Evolutionary conservation across 1,140 invertebrate species (phyloP).

Genomic region (Solenopsis invicta): DNA sequence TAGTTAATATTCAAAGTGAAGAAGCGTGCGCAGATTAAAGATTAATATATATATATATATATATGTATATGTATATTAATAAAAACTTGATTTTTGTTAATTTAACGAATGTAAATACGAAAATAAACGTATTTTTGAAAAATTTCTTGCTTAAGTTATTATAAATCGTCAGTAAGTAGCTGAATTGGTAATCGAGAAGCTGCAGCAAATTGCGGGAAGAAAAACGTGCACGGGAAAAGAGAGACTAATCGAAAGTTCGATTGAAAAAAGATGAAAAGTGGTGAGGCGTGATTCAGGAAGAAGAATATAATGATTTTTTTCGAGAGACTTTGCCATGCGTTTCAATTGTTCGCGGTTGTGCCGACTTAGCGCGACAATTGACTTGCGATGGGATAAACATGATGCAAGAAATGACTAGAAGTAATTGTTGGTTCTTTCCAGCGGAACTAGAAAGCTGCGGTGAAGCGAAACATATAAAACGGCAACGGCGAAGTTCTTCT

Average conservation of each 20-base stretch:
- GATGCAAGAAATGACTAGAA: constrained; percentile 60
- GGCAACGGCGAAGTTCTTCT: constrained; percentile 22
- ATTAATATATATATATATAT: too few species aligned
- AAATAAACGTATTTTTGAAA: constrained; percentile 12
- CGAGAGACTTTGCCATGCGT: neutral
- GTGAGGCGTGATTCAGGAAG: constrained; percentile 31
- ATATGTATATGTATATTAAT: neutral
- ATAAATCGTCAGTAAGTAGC: neutral
- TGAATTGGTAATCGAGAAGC: neutral
- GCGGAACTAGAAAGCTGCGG: constrained; percentile 80
- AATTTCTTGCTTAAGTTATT: constrained; percentile 5
- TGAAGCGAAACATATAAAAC: constrained; percentile 81
- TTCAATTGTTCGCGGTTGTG: constrained; percentile 30
- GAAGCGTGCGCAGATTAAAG: too few species aligned
- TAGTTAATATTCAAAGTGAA: neutral
- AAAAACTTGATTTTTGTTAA: constrained; percentile 11
- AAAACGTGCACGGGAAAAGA: neutral
- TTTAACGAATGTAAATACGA: neutral
- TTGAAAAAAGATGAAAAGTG: constrained; percentile 48
- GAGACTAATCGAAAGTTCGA: constrained; percentile 37
- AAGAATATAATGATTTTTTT: constrained; percentile 46
- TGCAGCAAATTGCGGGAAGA: neutral
- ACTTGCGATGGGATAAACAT: constrained; percentile 49
- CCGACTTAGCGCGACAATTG: constrained; percentile 17
- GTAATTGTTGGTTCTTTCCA: constrained; percentile 61